Evolutionary conservation across 2,888 invertebrate species (phyloP).

Genomic region (Nomada fabriciana): DNA sequence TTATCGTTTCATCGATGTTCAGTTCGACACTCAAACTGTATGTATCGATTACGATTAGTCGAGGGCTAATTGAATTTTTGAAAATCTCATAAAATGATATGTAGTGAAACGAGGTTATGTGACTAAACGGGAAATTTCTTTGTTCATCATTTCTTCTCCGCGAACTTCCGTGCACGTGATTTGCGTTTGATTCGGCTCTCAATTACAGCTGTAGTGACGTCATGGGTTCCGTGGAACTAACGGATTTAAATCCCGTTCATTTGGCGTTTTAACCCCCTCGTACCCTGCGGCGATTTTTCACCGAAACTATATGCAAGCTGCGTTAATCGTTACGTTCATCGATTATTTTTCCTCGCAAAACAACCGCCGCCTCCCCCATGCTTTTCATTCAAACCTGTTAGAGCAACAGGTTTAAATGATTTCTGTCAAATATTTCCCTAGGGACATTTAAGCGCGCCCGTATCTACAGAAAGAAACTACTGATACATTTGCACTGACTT

Average conservation of each 20-base stretch:
- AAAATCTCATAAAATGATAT: background rate
- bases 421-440: slow-evolving; percentile 18
- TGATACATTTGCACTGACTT: background rate
- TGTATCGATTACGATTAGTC: no score
- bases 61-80: background rate
- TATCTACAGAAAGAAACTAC: background rate
- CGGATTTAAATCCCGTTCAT: slow-evolving; percentile 48
- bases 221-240: slow-evolving; percentile 36
- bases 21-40: no score
- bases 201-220: slow-evolving; percentile 30
- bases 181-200: slow-evolving; percentile 28
- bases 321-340: slow-evolving; percentile 5
- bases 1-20: no score
- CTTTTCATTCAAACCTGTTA: background rate
- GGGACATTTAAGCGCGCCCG: background rate
- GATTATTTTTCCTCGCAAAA: background rate
- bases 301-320: background rate
- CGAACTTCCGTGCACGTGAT: background rate
- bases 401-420: slow-evolving; percentile 48
- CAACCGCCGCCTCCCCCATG: background rate
- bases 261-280: slow-evolving; percentile 9
- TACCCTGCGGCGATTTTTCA: slow-evolving; percentile 2
- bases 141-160: slow-evolving; percentile 4
- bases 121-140: slow-evolving; percentile 4
- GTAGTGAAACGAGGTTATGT: background rate